Base-by-base conservation (phyloP, 2,113 vertebrate species). In the Phyllopteryx taeniolatus region DNA sequence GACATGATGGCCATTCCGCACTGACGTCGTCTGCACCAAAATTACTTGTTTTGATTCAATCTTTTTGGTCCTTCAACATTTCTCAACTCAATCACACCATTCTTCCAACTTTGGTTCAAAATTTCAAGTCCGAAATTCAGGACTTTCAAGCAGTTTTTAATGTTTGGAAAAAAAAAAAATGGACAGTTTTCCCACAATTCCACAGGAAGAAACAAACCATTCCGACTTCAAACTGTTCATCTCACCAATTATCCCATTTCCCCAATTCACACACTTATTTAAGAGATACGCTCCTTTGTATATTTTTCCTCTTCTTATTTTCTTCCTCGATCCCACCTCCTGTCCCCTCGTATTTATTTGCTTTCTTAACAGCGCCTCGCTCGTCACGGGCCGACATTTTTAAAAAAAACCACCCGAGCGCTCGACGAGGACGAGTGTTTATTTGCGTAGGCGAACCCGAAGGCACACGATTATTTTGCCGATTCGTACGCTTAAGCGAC, bases 281-380 rank as follows among this genome's bases (percentile, higher is more conserved):
- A 90, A 86, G 84, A 93, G 91, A 92, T 91, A 90, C 85, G 90
- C 90, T 63, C 54, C 76, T 89, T 87, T 91, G 92, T 92, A 91
- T 93, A 91, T 92, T 92, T 93, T 85, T 77, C 88, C 88, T 89
- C 72, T 90, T 77, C 75, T 86, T 90, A 88, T 89, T 88, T 88
- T 92, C 85, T 84, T 85, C 90, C 82, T 83, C 81, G 75, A 87
- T 85, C 88, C 83, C 75, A 75, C 61, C 86, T 17, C 87, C 79
- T 13, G 69, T 85, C 80, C 74, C 71, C 83, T 85, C 64, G 79
- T 92, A 89, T 93, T 93, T 92, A 92, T 93, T 93, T 92, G 88
- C 84, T 90, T 83, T 92, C 85, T 83, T 90, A 92, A 92, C 88
- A 92, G 63, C 75, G 75, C 72, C 76, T 78, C 66, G 79, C 81